Base-by-base conservation (phyloP, 2,797 vertebrate species). In the Onychomys leucogaster region DNA sequence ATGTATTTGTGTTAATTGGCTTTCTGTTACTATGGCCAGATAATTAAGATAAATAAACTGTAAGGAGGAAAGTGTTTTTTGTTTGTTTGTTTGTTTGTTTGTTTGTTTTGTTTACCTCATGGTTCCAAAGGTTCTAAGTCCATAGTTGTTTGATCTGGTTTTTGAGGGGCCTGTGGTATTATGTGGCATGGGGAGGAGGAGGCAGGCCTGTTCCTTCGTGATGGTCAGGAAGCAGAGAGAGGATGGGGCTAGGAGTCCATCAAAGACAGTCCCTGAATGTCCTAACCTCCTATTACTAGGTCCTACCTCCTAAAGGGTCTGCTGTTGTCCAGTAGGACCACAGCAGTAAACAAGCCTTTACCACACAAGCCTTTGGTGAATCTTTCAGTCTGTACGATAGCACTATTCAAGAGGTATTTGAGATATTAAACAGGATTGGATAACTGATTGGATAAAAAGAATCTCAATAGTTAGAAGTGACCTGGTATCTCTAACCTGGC, bases 401-500 rank as follows among this genome's bases (percentile, higher is more conserved):
- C 16, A 69, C 5, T 69, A 63, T 80, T 91, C 17, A 85, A 46
- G 10, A 91, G 49, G 6, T 83, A 59, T 65, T 84, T 14, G 16
- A 90, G 63, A 95, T 86, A 89, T 65, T 95, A 61, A 65, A 86
- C 5, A 89, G 14, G 14, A 86, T 84, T 86, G 13, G 67, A 41
- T 61, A 63, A 43, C 59, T 43, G 67, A 67, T 16, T 91, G 27
- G 34, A 37, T 55, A 73, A 88, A 57, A 73, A 87, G 49, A 71
- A 88, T 43, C n/a, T 29, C 77, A 59, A 41, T 41, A 6, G 11
- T 59, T 46, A 65, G 13, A 63, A 41, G 69, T 82, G 41, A 92
- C 37, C 29, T 73, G 59, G 25, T 37, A 6, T 71, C 65, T 92
- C 77, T 87, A 67, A 46, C 11, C 29, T 83, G 49, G 46, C 0